Evolutionary conservation across 2,113 vertebrate genomes (phyloP), one percentile per base, ranked within the genome.

Genomic region (Aythya baeri): DNA sequence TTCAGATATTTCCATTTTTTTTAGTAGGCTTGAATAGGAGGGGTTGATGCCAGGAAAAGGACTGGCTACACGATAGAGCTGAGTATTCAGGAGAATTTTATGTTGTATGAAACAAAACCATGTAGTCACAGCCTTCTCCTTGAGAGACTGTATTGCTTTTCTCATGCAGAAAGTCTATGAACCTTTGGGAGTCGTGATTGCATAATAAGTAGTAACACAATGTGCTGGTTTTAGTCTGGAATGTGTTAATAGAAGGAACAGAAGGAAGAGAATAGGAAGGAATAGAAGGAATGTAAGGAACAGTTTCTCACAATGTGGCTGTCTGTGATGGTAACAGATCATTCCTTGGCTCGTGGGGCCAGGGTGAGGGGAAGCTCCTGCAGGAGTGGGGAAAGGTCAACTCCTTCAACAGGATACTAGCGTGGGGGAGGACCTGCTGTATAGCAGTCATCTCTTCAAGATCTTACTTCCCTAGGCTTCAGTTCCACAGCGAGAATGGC

Each of bases 291-390:
- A 67, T 68, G 20, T 58, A 49, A 67, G 67, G 61, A 86, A 58
- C 49, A 21, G 0, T 75, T 74, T 83, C 25, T 72, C 7, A 0
- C 58, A 46, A 11, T 0, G 0, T 22, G 43, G 17, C 49, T 21
- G 20, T 34, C 70, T 75, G 65, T 52, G 38, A 9, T 58, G 34
- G 52, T 50, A 59, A 7, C 81, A 36, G 41, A 57, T 91, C 16
- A 3, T 75, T 52, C 32, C 38, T 16, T 23, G 55, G 22, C 29
- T 80, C 2, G 1, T 7, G n/a, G 44, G 49, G 6, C 49, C 16
- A 1, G 27, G 31, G 13, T 15, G 13, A 4, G 20, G n/a, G 11
- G 43, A 58, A 49, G 31, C 34, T 75, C 5, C 43, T 76, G 79
- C 41, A 36, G 59, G 54, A 77, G 23, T 27, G n/a, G 18, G 26